Evolutionary conservation across 1,140 invertebrate genomes (phyloP).

Genomic region (Spodoptera litura): DNA sequence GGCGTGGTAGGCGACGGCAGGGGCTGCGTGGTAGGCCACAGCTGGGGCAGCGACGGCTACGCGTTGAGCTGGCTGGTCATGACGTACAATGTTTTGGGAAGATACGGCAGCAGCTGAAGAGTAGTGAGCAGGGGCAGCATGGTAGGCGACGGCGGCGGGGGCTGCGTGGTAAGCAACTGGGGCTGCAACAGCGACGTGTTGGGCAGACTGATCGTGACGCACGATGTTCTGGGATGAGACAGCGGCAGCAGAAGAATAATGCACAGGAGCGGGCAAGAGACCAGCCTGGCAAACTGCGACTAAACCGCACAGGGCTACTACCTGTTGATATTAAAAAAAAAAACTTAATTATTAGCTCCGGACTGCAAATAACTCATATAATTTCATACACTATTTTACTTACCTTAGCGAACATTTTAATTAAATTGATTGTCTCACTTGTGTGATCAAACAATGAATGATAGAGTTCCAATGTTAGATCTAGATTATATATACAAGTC

Average conservation of each 20-base stretch:
- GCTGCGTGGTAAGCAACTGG: slow-evolving; percentile 57
- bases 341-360: too few species aligned
- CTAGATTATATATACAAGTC: slow-evolving; percentile 40
- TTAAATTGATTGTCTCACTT: slow-evolving; percentile 46
- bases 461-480: slow-evolving; percentile 31
- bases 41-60: slow-evolving; percentile 56
- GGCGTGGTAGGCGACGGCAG: slow-evolving; percentile 30
- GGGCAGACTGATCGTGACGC: slow-evolving; percentile 61
- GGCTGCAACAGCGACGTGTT: slow-evolving; percentile 56
- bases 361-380: not conserved
- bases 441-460: slow-evolving; percentile 51
- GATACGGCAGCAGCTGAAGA: slow-evolving; percentile 68
- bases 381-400: slow-evolving; percentile 8
- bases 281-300: slow-evolving; percentile 68
- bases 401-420: slow-evolving; percentile 60
- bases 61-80: slow-evolving; percentile 62
- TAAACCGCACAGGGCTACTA: slow-evolving; percentile 62
- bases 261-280: slow-evolving; percentile 60
- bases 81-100: slow-evolving; percentile 72
- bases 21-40: slow-evolving; percentile 42
- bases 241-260: slow-evolving; percentile 69
- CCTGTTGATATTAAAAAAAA: slow-evolving; percentile 44
- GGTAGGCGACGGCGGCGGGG: slow-evolving; percentile 55
- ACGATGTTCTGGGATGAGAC: slow-evolving; percentile 75
- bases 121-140: slow-evolving; percentile 59